Percentiles rank a stretch among this genome's conserved stretches.
phyloP scores from a whole-genome alignment of 1,140 invertebrate species.

The Tetramorium simillimum region DNA sequence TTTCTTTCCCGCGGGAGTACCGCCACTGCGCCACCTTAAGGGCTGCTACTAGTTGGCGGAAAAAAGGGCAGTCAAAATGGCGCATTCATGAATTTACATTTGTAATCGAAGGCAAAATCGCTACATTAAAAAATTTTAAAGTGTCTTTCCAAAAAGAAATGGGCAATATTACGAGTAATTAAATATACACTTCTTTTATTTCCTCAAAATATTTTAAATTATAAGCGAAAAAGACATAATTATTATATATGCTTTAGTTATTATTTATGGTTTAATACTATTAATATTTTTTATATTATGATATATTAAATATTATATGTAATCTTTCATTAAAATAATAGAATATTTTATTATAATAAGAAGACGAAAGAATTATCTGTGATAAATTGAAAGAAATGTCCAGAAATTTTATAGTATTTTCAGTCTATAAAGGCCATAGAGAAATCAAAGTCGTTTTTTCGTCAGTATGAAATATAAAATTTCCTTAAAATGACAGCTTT shows the following conservation, averaged over 20 bases:
- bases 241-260: background rate
- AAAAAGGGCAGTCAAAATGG: constrained; percentile 5
- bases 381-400: background rate
- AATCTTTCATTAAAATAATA: background rate
- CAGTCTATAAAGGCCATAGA: background rate
- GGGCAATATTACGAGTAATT: background rate
- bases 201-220: background rate
- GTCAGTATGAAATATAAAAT: background rate
- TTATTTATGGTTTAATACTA: background rate
- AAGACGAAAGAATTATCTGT: background rate
- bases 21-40: background rate
- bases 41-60: background rate
- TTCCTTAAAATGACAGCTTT: background rate
- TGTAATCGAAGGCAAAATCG: background rate
- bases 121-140: background rate
- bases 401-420: background rate
- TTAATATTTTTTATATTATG: background rate
- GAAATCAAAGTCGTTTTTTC: background rate
- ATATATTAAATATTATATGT: background rate
- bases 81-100: constrained; percentile 31
- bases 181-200: background rate
- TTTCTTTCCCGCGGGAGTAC: constrained; percentile 32
- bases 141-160: background rate
- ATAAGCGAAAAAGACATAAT: background rate
- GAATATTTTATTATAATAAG: background rate